Evolutionary conservation across 2,888 invertebrate species (phyloP).

Genomic region (Pterobdella sp.): DNA sequence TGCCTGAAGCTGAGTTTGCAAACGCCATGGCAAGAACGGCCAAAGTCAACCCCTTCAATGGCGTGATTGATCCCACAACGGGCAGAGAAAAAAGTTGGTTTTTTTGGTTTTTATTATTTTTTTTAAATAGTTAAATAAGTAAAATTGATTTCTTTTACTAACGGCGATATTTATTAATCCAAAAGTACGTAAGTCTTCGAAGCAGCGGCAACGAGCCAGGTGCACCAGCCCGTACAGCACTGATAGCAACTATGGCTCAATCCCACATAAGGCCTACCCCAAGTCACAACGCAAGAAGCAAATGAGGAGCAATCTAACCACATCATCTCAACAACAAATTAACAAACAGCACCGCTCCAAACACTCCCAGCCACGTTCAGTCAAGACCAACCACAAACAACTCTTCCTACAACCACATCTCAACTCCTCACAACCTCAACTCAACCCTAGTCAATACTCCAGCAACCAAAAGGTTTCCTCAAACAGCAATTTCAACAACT

Average conservation of each 20-base stretch:
- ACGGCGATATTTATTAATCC: neutral
- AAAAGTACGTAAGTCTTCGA: slow-evolving; percentile 28
- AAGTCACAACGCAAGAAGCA: slow-evolving; percentile 49
- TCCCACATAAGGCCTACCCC: slow-evolving; percentile 48
- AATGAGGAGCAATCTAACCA: slow-evolving; percentile 39
- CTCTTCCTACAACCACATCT: slow-evolving; percentile 3
- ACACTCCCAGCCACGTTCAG: neutral
- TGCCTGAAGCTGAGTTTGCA: slow-evolving; percentile 52
- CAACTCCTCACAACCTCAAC: slow-evolving; percentile 8
- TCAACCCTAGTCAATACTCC: neutral
- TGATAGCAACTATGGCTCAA: slow-evolving; percentile 51
- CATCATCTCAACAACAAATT: slow-evolving; percentile 10
- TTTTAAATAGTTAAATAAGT: neutral
- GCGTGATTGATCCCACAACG: slow-evolving; percentile 30
- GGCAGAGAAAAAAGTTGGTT: slow-evolving; percentile 28
- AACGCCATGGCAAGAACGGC: slow-evolving; percentile 51
- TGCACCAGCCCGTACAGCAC: slow-evolving; percentile 52
- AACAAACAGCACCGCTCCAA: slow-evolving; percentile 6
- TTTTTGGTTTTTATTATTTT: neutral
- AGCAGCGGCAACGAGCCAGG: slow-evolving; percentile 39
- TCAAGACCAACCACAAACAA: neutral
- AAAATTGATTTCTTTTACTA: neutral
- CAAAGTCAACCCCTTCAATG: slow-evolving; percentile 50
- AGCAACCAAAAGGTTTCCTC: neutral
- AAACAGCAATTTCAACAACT: slow-evolving; percentile 2